Percentiles rank a stretch among this genome's conserved stretches.
Conservation (phyloP, 2,888 invertebrate genomes). For the Iselma pallidipennis region DNA sequence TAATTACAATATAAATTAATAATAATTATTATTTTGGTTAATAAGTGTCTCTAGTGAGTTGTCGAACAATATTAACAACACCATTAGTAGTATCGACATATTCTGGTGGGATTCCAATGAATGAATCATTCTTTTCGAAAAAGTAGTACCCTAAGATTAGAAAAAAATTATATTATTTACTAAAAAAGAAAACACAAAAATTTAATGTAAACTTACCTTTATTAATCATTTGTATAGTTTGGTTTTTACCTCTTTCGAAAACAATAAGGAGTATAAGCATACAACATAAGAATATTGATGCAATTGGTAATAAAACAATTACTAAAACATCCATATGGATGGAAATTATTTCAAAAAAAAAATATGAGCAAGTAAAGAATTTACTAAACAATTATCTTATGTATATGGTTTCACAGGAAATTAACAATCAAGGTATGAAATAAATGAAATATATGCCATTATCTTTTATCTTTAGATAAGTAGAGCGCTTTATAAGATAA, state of each 20-base stretch:
- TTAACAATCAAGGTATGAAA: background rate
- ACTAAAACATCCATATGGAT: conserved; percentile 22
- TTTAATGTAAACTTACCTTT: conserved; percentile 10
- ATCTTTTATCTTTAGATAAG: conserved; percentile 1
- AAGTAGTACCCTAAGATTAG: conserved; percentile 23
- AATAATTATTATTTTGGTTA: background rate
- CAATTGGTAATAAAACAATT: conserved; percentile 19
- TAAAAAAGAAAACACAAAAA: background rate
- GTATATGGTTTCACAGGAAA: too few relatives aligned
- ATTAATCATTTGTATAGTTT: conserved; percentile 21
- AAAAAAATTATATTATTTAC: background rate
- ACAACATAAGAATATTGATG: conserved; percentile 20
- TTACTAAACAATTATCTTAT: too few relatives aligned
- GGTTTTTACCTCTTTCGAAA: conserved; percentile 15
- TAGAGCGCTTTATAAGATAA: background rate
- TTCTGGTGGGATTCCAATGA: conserved; percentile 22
- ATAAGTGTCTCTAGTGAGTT: background rate
- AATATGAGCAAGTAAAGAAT: too few relatives aligned
- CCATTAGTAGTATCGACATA: conserved; percentile 17
- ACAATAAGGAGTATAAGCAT: conserved; percentile 19
- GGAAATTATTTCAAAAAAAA: too few relatives aligned
- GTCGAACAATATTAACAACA: background rate
- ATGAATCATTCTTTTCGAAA: conserved; percentile 15
- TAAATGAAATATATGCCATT: background rate
- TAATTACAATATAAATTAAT: background rate